Evolutionary conservation across 2,888 invertebrate species (phyloP).

Genomic region (Spilarctia lutea): DNA sequence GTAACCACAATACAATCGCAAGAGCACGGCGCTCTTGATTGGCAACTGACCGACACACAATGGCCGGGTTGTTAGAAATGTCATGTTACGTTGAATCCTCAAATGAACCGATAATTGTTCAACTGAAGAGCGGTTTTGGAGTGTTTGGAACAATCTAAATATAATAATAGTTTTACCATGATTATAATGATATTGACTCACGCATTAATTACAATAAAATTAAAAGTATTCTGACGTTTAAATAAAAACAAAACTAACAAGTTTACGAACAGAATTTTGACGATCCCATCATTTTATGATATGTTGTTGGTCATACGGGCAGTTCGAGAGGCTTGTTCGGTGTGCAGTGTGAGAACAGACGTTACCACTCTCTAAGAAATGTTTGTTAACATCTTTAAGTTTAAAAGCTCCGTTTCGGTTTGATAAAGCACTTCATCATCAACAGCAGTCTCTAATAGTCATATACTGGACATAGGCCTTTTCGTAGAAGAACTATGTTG

Average conservation of each 20-base stretch:
- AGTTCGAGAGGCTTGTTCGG: neutral
- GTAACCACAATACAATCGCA: neutral
- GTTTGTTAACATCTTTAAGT: neutral
- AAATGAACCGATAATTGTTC: neutral
- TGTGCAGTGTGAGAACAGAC: neutral
- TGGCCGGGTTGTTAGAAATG: neutral
- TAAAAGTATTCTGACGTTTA: neutral
- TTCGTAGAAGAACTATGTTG: too few relatives aligned
- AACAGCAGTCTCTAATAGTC: too few relatives aligned
- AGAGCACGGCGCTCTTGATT: neutral
- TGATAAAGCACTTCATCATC: too few relatives aligned
- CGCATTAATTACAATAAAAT: neutral
- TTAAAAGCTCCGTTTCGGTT: too few relatives aligned
- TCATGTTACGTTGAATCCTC: neutral
- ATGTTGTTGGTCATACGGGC: neutral
- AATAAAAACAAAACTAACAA: neutral
- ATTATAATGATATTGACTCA: neutral
- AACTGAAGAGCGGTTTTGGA: neutral
- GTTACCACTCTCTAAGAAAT: neutral
- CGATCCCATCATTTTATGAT: too few relatives aligned
- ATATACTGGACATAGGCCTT: too few relatives aligned
- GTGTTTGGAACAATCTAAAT: neutral
- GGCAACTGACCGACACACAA: neutral
- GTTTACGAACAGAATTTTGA: too few relatives aligned
- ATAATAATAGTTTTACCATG: neutral